Base-by-base conservation (phyloP, 2,888 invertebrate species). In the Acholoe squamosa region DNA sequence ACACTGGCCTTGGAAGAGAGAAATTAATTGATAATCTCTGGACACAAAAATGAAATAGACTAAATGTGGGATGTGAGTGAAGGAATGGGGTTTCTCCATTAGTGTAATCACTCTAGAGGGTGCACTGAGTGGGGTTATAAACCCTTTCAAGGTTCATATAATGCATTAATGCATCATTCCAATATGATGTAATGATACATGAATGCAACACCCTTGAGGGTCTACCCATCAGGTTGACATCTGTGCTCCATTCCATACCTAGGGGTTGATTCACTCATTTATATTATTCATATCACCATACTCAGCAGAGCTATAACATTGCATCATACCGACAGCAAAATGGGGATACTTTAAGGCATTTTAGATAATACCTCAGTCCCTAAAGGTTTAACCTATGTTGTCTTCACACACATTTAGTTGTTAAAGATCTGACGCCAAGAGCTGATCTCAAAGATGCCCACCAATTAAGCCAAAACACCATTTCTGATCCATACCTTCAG, bases 71-170 rank as follows among this genome's bases (percentile, higher is more conserved):
- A n/a, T 61, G 61, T 25, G 22, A 76, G 25, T 16, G 76, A 5
- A 19, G 1, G 52, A 25, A 25, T 25, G 52, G 28, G 80, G 28
- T 25, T 84, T 84, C 7, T 28, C 86, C 86, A 86, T 86, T 86
- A 86, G 86, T 19, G 28, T 86, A 56, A 86, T 86, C 86, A 86
- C 86, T 86, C 80, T 80, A 80, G 80, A 34, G n/a, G 80, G 80
- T 43, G 80, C 22, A 5, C 34, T 12, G 28, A 28, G 71, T 28
- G 71, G 12, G 71, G 28, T 28, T 34, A 34, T 80, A 80, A n/a
- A n/a, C n/a, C n/a, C n/a, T n/a, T n/a, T n/a, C n/a, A n/a, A n/a
- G n/a, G n/a, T n/a, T n/a, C n/a, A n/a, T n/a, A n/a, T n/a, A n/a
- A n/a, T n/a, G n/a, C n/a, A n/a, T n/a, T n/a, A n/a, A n/a, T n/a